phyloP scores from a whole-genome alignment of 2,113 vertebrate genomes.

The Corvus moneduloides region DNA sequence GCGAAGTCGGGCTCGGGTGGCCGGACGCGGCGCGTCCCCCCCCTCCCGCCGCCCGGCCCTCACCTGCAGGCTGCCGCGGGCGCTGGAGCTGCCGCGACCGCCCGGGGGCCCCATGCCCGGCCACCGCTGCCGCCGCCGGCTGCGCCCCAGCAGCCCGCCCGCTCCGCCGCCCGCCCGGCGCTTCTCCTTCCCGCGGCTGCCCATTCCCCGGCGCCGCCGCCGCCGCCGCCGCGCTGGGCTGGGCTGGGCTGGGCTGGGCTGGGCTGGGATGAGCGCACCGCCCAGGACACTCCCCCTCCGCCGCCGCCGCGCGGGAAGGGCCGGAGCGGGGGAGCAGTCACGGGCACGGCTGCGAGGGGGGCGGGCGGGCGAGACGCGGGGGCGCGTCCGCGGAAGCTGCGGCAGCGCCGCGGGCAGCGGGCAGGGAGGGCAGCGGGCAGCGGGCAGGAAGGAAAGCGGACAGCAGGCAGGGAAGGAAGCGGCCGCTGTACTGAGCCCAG shows the following conservation, averaged over 20 bases:
- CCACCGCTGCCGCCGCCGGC: conserved; percentile 1
- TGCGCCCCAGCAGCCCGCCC: conserved; percentile 27
- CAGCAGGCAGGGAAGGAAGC: neutral
- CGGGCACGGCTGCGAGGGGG: neutral
- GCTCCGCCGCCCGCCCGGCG: conserved; percentile 7
- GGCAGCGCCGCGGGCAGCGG: neutral
- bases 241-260: neutral
- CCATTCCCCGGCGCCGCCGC: conserved; percentile 40
- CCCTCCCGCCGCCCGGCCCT: neutral
- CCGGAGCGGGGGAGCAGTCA: neutral
- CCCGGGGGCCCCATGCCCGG: conserved; percentile 71
- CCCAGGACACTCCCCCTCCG: conserved; percentile 62
- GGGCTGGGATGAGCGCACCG: neutral
- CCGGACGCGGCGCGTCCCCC: neutral
- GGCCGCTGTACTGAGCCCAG: too few relatives aligned
- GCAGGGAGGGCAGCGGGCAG: neutral
- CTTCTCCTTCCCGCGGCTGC: conserved; percentile 40
- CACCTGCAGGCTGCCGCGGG: conserved; percentile 68
- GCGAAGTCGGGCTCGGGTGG: neutral
- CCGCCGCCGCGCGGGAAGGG: neutral
- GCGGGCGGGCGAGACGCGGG: neutral
- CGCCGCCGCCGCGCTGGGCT: neutral
- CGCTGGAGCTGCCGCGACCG: conserved; percentile 30
- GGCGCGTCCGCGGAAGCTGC: neutral
- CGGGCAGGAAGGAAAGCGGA: neutral